phyloP scores from a whole-genome alignment of 1,140 invertebrate genomes.

The Atopsyche davidsoni region DNA sequence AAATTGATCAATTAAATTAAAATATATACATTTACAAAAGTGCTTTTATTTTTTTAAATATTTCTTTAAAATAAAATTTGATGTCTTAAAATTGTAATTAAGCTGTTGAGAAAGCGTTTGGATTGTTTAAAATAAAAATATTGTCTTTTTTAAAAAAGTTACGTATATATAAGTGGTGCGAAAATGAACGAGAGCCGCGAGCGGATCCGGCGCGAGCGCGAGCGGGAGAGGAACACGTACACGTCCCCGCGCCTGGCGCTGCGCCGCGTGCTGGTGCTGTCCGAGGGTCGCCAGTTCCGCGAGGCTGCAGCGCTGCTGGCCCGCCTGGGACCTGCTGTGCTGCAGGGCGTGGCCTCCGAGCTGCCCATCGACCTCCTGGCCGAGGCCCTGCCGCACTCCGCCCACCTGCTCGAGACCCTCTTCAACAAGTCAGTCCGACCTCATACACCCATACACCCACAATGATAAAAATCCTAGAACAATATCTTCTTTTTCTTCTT shows the following conservation, averaged over 20 bases:
- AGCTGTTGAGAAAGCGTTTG: too few species aligned
- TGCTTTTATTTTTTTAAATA: too few species aligned
- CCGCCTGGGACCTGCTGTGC: constrained; percentile 64
- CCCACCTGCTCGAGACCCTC: constrained; percentile 78
- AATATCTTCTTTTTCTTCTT: too few species aligned
- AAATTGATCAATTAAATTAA: too few species aligned
- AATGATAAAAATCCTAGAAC: too few species aligned
- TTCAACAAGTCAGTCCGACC: constrained; percentile 64
- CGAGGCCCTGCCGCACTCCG: constrained; percentile 78
- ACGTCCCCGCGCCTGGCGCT: constrained; percentile 69
- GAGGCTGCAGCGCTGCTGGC: constrained; percentile 73
- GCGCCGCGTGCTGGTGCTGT: constrained; percentile 64
- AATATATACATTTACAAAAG: too few species aligned
- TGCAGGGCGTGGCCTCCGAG: constrained; percentile 66
- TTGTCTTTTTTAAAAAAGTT: too few species aligned
- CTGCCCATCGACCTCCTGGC: constrained; percentile 81
- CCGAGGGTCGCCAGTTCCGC: constrained; percentile 71
- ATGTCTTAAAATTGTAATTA: too few species aligned
- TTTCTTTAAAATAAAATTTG: too few species aligned
- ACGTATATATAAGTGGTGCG: background rate
- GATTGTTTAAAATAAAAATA: too few species aligned
- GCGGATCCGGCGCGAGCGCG: constrained; percentile 49
- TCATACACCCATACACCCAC: too few species aligned
- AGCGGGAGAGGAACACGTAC: constrained; percentile 54
- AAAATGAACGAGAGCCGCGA: constrained; percentile 55